Base-by-base conservation (phyloP, 2,113 vertebrate genomes). In the Etia nguti region DNA sequence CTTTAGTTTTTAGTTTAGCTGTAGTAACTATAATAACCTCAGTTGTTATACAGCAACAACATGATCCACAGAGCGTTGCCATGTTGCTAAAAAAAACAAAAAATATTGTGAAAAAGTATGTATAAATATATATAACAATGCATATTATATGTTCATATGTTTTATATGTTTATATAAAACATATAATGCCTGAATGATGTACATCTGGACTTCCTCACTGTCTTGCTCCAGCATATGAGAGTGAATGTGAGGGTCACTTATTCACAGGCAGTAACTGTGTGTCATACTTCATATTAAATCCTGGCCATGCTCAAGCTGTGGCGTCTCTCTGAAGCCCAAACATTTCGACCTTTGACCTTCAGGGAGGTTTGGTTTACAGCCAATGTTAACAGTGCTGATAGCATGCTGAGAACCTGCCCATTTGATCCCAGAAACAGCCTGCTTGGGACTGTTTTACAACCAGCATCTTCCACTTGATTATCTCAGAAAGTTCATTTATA, bases 261-360 rank as follows among this genome's bases (percentile, higher is more conserved):
- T 91, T 93, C 91, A 92, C 79, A 70, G 77, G 91, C 92, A 87
- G 85, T 92, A 87, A 90, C 82, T 84, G 79, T 89, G 55, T 94
- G 90, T 92, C 90, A 87, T 90, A 70, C 91, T 84, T 83, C 89
- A 82, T 89, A 92, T 94, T 92, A 95, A 96, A 95, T 92, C 86
- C 90, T 83, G 88, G 80, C 81, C 59, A 70, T 81, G 65, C 90
- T 94, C 92, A 82, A 75, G 57, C 84, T 41, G 43, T 94, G 95
- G 93, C 92, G 91, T 94, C 95, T 94, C 93, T 94, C 92, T 95
- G 93, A 93, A 94, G 94, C 94, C 92, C 90, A 91, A 93, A 95
- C 90, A 94, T 90, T 92, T 93, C 88, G 88, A 95, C 96, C 96
- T 94, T 81, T 96, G 95, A 96, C 93, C 94, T 77, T 52, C 62